These are phyloP conservation scores for Galerucella nymphaeae DNA, from an alignment of 2,888 invertebrate species.

Conservation along the genomic window DNA sequence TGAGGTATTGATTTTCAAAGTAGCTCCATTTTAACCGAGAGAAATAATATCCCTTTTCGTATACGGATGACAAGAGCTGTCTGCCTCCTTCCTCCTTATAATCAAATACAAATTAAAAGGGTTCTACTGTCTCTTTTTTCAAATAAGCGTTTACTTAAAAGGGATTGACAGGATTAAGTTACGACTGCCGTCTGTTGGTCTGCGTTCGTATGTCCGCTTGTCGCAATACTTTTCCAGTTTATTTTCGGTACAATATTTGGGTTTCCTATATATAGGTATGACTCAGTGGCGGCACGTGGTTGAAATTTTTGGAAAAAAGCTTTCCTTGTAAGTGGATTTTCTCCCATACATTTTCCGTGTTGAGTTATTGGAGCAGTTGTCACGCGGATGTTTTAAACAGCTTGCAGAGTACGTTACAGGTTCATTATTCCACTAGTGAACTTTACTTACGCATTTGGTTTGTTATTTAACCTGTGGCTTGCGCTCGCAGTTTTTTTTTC, in stretches of 20 bases:
- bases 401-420: too few relatives aligned
- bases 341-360: too few relatives aligned
- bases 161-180: constrained; percentile 33
- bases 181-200: constrained; percentile 19
- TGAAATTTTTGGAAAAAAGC: too few relatives aligned
- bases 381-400: too few relatives aligned
- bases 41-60: too few relatives aligned
- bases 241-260: constrained; percentile 17
- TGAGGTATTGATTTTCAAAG: constrained; percentile 25
- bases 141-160: constrained; percentile 20
- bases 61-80: neutral
- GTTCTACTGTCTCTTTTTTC: constrained; percentile 26
- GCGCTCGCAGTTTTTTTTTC: too few relatives aligned
- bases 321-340: too few relatives aligned
- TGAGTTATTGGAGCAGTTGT: too few relatives aligned
- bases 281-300: too few relatives aligned
- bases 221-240: constrained; percentile 26
- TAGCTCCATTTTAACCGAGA: constrained; percentile 21
- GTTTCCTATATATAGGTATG: constrained; percentile 8
- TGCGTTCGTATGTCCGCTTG: neutral
- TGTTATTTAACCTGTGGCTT: too few relatives aligned
- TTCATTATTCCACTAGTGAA: too few relatives aligned
- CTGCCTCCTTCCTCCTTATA: constrained; percentile 29
- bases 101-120: constrained; percentile 40
- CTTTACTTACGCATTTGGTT: too few relatives aligned